Conservation (phyloP, 2,888 invertebrate species). For the Ichneumoninae sp. region DNA sequence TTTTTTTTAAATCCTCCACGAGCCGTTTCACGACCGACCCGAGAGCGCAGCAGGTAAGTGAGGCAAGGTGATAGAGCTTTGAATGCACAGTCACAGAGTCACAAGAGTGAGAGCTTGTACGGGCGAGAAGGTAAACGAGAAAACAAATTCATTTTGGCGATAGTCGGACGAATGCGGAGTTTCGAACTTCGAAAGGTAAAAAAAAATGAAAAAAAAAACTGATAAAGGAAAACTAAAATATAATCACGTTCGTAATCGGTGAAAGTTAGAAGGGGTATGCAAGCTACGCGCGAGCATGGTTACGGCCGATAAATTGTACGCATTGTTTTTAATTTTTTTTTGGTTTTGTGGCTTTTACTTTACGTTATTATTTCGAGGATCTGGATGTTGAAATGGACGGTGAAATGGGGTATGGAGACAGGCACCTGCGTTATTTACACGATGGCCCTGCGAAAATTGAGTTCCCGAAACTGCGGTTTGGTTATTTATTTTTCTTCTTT, state of each 20-base stretch:
- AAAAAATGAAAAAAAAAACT: constrained; percentile 2
- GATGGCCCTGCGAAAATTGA: constrained; percentile 23
- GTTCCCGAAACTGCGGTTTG: constrained; percentile 23
- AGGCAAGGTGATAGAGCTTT: constrained; percentile 47
- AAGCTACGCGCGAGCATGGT: constrained; percentile 36
- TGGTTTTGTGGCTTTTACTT: constrained; percentile 46
- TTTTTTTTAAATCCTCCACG: constrained; percentile 5
- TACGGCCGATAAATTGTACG: constrained; percentile 1
- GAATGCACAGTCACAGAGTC: constrained; percentile 46
- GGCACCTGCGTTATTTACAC: background rate
- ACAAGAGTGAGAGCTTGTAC: constrained; percentile 38
- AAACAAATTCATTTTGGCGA: constrained; percentile 37
- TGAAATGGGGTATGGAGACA: background rate
- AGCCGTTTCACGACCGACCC: constrained; percentile 26
- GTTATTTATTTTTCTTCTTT: background rate
- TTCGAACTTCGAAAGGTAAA: constrained; percentile 62
- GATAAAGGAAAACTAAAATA: constrained; percentile 1
- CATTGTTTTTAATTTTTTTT: constrained; percentile 28
- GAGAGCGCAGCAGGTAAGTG: constrained; percentile 46
- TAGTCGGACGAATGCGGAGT: constrained; percentile 60
- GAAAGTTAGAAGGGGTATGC: constrained; percentile 40
- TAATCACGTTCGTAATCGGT: constrained; percentile 29
- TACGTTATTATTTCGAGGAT: constrained; percentile 38
- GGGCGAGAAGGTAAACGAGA: constrained; percentile 42
- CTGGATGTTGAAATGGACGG: constrained; percentile 20